Evolutionary conservation across 1,140 invertebrate species (phyloP).

Genomic region (Sipha flava): DNA sequence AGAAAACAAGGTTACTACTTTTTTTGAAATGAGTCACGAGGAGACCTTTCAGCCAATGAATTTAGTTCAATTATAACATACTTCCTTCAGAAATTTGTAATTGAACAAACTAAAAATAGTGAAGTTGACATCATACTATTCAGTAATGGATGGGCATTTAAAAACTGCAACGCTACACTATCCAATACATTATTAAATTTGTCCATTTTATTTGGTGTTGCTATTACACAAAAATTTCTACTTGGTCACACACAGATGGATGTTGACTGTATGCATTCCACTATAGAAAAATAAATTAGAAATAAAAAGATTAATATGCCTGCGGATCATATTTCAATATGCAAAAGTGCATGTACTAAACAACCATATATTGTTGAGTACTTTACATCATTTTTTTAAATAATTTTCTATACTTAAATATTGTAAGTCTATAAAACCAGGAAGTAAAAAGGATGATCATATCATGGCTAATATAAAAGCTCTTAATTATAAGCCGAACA

Average conservation of each 20-base stretch:
- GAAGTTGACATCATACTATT: constrained; percentile 35
- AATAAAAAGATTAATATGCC: constrained; percentile 35
- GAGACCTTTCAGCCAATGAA: constrained; percentile 36
- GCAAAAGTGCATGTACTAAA: not conserved
- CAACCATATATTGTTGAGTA: constrained; percentile 25
- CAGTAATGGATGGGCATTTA: constrained; percentile 41
- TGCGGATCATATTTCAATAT: constrained; percentile 33
- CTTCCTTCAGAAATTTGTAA: constrained; percentile 19
- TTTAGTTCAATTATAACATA: constrained; percentile 36
- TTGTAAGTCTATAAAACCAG: constrained; percentile 31
- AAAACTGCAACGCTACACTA: constrained; percentile 41
- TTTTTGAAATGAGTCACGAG: not conserved
- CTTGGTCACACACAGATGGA: constrained; percentile 37
- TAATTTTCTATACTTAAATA: not conserved
- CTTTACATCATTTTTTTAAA: constrained; percentile 32
- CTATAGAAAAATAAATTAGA: constrained; percentile 23
- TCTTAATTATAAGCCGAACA: constrained; percentile 35
- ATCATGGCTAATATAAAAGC: constrained; percentile 33
- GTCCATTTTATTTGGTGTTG: constrained; percentile 5
- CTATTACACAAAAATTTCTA: constrained; percentile 34
- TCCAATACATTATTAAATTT: constrained; percentile 40
- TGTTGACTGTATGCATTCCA: constrained; percentile 33
- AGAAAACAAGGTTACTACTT: constrained; percentile 35
- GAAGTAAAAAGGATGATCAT: constrained; percentile 8
- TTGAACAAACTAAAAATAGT: not conserved